Evolutionary conservation across 1,140 invertebrate genomes (phyloP), one percentile per base, ranked within the genome.

Genomic region (Rhynchophorus ferrugineus): DNA sequence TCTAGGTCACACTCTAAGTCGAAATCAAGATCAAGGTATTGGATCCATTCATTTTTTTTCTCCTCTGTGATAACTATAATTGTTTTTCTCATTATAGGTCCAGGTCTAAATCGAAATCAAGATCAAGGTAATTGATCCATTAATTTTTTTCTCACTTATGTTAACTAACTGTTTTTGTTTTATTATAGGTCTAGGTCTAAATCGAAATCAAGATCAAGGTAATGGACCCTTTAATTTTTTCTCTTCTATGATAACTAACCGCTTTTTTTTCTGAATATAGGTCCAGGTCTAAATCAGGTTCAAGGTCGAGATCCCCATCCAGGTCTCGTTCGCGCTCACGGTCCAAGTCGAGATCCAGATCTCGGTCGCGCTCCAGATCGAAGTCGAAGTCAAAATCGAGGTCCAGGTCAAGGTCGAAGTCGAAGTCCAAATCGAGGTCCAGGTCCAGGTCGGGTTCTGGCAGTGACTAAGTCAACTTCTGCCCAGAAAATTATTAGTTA

Each of bases 401-500:
- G 19, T 60, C 58, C 2, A 51, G 44, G 17, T 49, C 44, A 36
- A 57, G 66, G 33, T 76, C 76, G 1, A 59, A 69, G 35, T 75
- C 73, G 2, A 69, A 68, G 16, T 72, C 70, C 18, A 64, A 66
- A 2, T 75, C 73, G 29, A 64, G 71, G 69, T 43, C 64, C 14
- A 51, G 61, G n/a, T 29, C 24, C 5, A 5, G 24, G 11, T 29
- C 3, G 66, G 62, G 41, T 66, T 64, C 41, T 22, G 24, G 22
- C 11, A 49, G 47, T 39, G 18, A 41, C 3, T 11, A 2, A 16
- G 18, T 17, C 14, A 14, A 3, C 21, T 35, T 43, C 48, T 17
- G 22, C 13, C 13, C 7, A 37, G n/a, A 17, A 21, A 21, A 3
- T 14, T 37, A 24, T 16, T 21, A 34, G 35, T n/a, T 21, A 41